Evolutionary conservation across 2,113 vertebrate genomes (phyloP).

Genomic region (Tachysurus fulvidraco): DNA sequence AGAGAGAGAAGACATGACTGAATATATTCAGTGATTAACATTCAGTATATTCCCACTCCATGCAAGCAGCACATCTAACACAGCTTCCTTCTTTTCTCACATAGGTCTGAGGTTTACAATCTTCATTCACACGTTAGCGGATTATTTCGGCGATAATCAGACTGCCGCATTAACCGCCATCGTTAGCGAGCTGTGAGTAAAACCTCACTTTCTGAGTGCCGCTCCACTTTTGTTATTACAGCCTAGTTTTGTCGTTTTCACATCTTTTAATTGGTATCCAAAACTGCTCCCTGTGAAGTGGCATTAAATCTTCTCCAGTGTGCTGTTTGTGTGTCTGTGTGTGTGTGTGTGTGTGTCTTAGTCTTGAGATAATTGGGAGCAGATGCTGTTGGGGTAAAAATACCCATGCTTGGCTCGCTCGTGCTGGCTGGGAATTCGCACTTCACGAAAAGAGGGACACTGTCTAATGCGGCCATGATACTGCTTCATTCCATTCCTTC

Average conservation of each 20-base stretch:
- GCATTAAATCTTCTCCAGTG: slow-evolving; percentile 66
- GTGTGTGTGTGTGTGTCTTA: slow-evolving; percentile 60
- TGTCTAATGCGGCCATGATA: slow-evolving; percentile 52
- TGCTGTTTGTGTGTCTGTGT: neutral
- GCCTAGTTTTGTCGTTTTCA: slow-evolving; percentile 63
- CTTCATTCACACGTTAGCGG: neutral
- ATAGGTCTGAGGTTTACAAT: slow-evolving; percentile 5
- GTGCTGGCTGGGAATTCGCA: slow-evolving; percentile 60
- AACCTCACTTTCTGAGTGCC: slow-evolving; percentile 3
- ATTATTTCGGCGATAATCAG: neutral
- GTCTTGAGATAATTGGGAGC: slow-evolving; percentile 76
- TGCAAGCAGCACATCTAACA: neutral
- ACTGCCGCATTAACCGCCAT: slow-evolving; percentile 40
- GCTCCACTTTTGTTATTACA: slow-evolving; percentile 66
- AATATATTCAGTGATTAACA: neutral
- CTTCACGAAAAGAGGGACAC: slow-evolving; percentile 62
- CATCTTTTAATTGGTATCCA: slow-evolving; percentile 73
- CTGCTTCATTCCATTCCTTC: neutral
- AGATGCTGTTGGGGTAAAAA: slow-evolving; percentile 75
- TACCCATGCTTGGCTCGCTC: slow-evolving; percentile 60
- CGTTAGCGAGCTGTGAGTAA: slow-evolving; percentile 27
- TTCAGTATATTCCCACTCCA: neutral
- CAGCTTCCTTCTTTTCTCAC: neutral
- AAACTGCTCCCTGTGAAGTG: slow-evolving; percentile 71
- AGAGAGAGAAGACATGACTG: neutral